Percentiles rank a stretch among this genome's conserved stretches.
These are phyloP conservation scores for Trissonchulus latispiculum DNA, from an alignment of 2,888 invertebrate species.

Conservation along the genomic window DNA sequence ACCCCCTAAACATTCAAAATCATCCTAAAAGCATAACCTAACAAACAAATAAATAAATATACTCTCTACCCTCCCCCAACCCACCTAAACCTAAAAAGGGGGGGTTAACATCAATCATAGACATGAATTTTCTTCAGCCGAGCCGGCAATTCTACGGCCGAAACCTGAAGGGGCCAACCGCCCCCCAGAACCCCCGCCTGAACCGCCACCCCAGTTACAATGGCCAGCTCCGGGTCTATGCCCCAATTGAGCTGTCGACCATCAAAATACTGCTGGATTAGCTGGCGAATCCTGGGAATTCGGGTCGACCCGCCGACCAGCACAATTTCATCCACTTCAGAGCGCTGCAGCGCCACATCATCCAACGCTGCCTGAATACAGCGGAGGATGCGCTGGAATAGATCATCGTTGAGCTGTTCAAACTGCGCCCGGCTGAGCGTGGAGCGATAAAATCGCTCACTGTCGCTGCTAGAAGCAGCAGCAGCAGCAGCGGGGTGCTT, in stretches of 20 bases:
- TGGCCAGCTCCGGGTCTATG: constrained; percentile 50
- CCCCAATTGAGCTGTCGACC: constrained; percentile 43
- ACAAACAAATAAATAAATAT: no score
- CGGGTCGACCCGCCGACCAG: constrained; percentile 51
- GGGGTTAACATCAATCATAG: constrained; percentile 18
- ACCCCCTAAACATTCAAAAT: no score
- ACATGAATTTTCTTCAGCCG: constrained; percentile 27
- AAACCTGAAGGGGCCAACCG: constrained; percentile 51
- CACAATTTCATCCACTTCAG: constrained; percentile 50
- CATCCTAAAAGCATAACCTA: no score
- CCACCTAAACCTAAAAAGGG: no score
- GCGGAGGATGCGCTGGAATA: constrained; percentile 47
- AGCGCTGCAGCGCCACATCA: constrained; percentile 39
- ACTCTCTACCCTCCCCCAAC: no score
- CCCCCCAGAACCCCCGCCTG: constrained; percentile 52
- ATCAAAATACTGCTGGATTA: constrained; percentile 47
- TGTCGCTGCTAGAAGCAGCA: background rate
- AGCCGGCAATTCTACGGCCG: constrained; percentile 42
- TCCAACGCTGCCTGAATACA: constrained; percentile 48
- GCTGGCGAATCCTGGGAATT: constrained; percentile 47
- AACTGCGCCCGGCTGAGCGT: constrained; percentile 46
- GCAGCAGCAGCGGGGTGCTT: background rate
- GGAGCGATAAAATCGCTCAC: constrained; percentile 25
- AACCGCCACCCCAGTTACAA: constrained; percentile 49
- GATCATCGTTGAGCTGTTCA: constrained; percentile 47